Base-by-base conservation (phyloP, 2,888 invertebrate genomes). In the Drosophila nr. medialis region DNA sequence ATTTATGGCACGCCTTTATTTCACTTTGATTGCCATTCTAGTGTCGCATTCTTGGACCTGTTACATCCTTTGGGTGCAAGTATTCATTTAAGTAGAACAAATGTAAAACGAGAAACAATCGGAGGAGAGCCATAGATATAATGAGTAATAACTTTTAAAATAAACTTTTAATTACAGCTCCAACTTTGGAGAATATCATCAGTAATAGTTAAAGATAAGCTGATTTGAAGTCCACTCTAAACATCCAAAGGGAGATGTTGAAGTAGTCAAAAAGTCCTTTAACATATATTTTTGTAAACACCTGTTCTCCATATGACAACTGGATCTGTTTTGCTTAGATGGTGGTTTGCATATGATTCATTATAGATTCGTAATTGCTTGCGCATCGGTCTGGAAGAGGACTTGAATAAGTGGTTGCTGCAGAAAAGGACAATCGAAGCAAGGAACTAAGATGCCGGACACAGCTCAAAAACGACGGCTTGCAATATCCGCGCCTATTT, bases 401-500 rank as follows among this genome's bases (percentile, higher is more conserved):
- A 67, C 48, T 48, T 54, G 40, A 48, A 68, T 64, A 34, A 51
- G 30, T 74, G 15, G 55, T 56, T 66, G 24, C 36, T 60, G 64
- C 61, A 69, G 51, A 75, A 69, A 72, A 72, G 59, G 64, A 73
- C 73, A 75, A 65, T 51, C 59, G 34, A 64, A 62, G 56, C 36
- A 70, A 76, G 71, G 55, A 70, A 24, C 45, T 45, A 86, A 80
- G 81, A 84, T 80, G 77, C 68, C 62, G 75, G 75, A 84, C 82
- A 77, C 69, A 66, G 76, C 78, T 69, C 59, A 40, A 72, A 50
- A 59, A 67, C 48, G 69, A 64, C 55, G 66, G 74, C 62, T 72
- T 72, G 64, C 74, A 74, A 67, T 81, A 72, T 76, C 69, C 73
- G 81, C 69, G 70, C 61, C 54, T 67, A 68, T 75, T 72, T 66